Percentiles rank a stretch among this genome's conserved stretches.
These are phyloP conservation scores for Cerastis leucographa DNA, from an alignment of 2,888 invertebrate genomes.

Conservation along the genomic window DNA sequence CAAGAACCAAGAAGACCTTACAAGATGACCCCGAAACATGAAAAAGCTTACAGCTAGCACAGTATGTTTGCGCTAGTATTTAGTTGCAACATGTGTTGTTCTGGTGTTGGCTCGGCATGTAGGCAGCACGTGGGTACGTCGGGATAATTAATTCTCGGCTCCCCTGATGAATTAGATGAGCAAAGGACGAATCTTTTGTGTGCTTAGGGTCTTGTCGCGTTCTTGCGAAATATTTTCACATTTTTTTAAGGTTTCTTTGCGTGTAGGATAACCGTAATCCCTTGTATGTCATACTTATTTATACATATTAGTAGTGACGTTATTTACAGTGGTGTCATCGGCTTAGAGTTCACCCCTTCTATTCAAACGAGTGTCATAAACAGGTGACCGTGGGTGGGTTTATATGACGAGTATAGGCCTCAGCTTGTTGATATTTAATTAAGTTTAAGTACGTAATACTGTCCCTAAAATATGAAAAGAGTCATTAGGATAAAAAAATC, in stretches of 20 bases:
- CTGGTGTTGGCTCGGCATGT: conserved; percentile 50
- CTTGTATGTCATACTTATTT: conserved; percentile 33
- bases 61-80: conserved; percentile 18
- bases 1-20: background rate
- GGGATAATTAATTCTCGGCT: conserved; percentile 57
- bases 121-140: conserved; percentile 64
- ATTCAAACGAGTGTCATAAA: conserved; percentile 15
- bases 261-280: conserved; percentile 30
- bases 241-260: conserved; percentile 13
- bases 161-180: conserved; percentile 44
- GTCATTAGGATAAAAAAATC: background rate
- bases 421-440: background rate
- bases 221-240: conserved; percentile 17
- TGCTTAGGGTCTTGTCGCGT: conserved; percentile 48
- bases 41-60: background rate
- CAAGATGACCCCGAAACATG: conserved; percentile 18
- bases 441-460: background rate
- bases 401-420: background rate
- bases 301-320: conserved; percentile 22
- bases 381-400: conserved; percentile 1
- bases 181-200: conserved; percentile 59
- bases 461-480: background rate
- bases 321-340: conserved; percentile 32
- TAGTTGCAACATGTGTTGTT: conserved; percentile 21
- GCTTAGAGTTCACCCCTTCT: conserved; percentile 32